Evolutionary conservation across 2,797 vertebrate species (phyloP), one percentile per base, ranked within the genome.

Genomic region (Notolepis coatsorum): DNA sequence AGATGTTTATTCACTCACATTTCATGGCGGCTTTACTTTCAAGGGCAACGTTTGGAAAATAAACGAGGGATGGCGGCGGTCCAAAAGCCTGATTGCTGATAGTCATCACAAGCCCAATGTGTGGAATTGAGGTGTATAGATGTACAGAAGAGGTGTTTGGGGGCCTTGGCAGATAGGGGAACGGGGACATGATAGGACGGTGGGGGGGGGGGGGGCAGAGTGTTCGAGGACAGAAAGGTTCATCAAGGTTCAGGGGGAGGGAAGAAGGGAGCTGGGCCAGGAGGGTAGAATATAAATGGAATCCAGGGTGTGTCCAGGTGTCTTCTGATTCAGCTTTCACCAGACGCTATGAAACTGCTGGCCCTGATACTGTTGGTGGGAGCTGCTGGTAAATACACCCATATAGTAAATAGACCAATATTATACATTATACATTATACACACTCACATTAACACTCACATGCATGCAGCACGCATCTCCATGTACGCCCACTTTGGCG

Each of bases 321-420:
- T 73, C 67, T 82, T 82, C 80, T 81, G 80, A 68, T 62, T 68
- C 55, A 73, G 63, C 21, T 24, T 18, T 18, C 65, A 50, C 61
- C 50, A 63, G 61, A 83, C 76, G 88, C 50, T 64, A 91, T 79
- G 80, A 88, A 6, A 64, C 71, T 85, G 18, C 71, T 91, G 47
- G 79, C 84, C 81, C 61, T 92, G 72, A 61, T 92, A 69, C 66
- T 86, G 88, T 60, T 83, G 68, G 67, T 91, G 2, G 89, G 88
- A 77, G 84, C 85, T 88, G 89, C 87, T 77, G 91, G 90, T 93
- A 80, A 89, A 82, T 20, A 52, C 25, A 52, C 12, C 27, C 18
- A 17, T 6, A 57, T 21, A 57, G 37, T 23, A 47, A 17, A 10
- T 3, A 54, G 9, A 15, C 12, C 18, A 55, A 35, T 20, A 5